Conservation (phyloP, 2,888 invertebrate genomes). For the Tiliacea aurago region DNA sequence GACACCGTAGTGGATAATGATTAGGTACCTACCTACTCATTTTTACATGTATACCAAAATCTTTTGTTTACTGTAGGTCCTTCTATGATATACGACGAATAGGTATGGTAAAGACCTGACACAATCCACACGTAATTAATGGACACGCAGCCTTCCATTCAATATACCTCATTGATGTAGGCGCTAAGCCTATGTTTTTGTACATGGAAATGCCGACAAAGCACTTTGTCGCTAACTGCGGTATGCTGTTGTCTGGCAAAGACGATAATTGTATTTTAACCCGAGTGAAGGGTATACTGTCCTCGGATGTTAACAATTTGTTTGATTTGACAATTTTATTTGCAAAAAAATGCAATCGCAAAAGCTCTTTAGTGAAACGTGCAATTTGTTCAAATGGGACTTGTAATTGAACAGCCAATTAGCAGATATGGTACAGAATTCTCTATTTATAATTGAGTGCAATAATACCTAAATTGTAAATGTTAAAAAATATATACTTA, state of each 20-base stretch:
- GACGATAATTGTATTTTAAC: constrained; percentile 54
- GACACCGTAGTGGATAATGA: too few species aligned
- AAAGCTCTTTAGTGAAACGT: constrained; percentile 16
- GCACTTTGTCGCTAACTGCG: constrained; percentile 27
- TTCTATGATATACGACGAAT: constrained; percentile 4
- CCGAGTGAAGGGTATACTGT: constrained; percentile 67
- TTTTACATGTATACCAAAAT: background rate
- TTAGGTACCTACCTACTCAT: too few species aligned
- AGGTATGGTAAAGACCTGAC: constrained; percentile 15
- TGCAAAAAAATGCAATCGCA: constrained; percentile 19
- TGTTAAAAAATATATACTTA: background rate
- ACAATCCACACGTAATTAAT: constrained; percentile 48
- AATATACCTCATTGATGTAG: constrained; percentile 33
- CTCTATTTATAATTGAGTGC: background rate
- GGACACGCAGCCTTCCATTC: constrained; percentile 33
- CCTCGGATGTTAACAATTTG: constrained; percentile 63
- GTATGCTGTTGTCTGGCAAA: constrained; percentile 52
- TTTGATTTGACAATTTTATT: constrained; percentile 55
- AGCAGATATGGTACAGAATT: background rate
- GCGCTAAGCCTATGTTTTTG: constrained; percentile 41
- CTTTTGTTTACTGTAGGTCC: constrained; percentile 13
- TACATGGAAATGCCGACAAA: constrained; percentile 39
- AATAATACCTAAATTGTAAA: background rate
- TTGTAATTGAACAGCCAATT: constrained; percentile 14
- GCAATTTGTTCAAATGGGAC: constrained; percentile 2